Evolutionary conservation across 2,888 invertebrate genomes (phyloP), one percentile per base, ranked within the genome.

Genomic region (Netelia fuscicornis): DNA sequence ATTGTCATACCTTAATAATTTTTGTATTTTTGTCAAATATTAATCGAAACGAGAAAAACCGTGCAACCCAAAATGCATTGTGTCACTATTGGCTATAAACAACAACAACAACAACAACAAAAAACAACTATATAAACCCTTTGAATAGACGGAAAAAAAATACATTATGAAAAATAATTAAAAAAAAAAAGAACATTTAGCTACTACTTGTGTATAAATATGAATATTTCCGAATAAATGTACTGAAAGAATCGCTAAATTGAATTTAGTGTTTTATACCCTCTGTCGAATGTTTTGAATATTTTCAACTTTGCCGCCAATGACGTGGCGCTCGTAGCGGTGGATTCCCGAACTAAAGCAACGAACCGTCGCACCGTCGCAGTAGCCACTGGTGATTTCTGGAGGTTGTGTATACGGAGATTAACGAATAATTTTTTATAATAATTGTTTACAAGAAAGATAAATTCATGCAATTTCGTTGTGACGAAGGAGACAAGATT

Each of bases 1-100:
- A 90, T 90, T 90, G 90, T 89, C 89, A 92, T 90, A 91, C 87
- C 90, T 91, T 91, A 91, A 92, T 92, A 90, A 91, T 92, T 92
- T 92, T 92, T 92, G 91, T 92, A 91, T 92, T 92, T 92, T 92
- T 91, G 90, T 91, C 91, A 92, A 91, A 90, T 91, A 92, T 91
- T 92, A 92, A 92, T 89, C 90, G 87, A 90, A 89, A 84, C 87
- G 87, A 85, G 25, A 71, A 81, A 54, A 80, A 87, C 84, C 89
- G 90, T 90, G 91, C 91, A 90, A 90, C 86, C 48, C 48, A 48
- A 48, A 30, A 89, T 90, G 91, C 92, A 92, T 90, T 90, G 88
- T 83, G 90, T 89, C 90, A 91, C 89, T 91, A 91, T 82, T 89
- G 90, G 90, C 89, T 80, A 84, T 37, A 52, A 71, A 91, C 88